Percentiles rank a stretch among this genome's conserved stretches.
phyloP scores from a whole-genome alignment of 1,140 invertebrate species.

The Pissodes strobi region DNA sequence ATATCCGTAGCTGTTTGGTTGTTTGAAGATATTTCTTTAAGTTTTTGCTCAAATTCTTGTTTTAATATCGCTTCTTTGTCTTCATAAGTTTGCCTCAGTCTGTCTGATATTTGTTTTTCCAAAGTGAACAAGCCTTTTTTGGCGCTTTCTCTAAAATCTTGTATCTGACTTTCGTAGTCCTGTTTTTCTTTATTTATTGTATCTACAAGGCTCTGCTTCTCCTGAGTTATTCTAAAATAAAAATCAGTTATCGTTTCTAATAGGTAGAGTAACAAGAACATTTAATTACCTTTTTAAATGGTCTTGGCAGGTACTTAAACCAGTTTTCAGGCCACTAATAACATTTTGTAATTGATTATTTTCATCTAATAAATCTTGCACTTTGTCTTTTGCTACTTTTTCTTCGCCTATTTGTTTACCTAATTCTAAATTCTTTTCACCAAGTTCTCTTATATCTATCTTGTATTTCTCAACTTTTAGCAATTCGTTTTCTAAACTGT shows the following conservation, averaged over 20 bases:
- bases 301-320: conserved; percentile 23
- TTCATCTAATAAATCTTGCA: conserved; percentile 11
- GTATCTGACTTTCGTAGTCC: conserved; percentile 40
- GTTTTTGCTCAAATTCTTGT: conserved; percentile 55
- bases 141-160: conserved; percentile 40
- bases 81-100: conserved; percentile 34
- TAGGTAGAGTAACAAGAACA: not conserved
- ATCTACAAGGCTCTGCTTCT: conserved; percentile 28
- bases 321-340: conserved; percentile 13
- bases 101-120: conserved; percentile 46
- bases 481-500: conserved; percentile 47
- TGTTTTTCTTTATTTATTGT: conserved; percentile 29
- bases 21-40: conserved; percentile 52
- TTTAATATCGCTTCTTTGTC: conserved; percentile 55
- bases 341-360: conserved; percentile 12
- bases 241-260: too few species aligned
- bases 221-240: conserved; percentile 26
- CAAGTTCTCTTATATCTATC: conserved; percentile 42
- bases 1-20: conserved; percentile 56
- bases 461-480: conserved; percentile 50
- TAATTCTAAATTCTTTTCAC: conserved; percentile 5
- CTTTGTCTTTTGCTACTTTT: not conserved
- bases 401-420: not conserved
- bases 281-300: conserved; percentile 20
- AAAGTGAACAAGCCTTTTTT: conserved; percentile 46